Conservation (phyloP, 2,113 vertebrate genomes). For the Balaeniceps rex region DNA sequence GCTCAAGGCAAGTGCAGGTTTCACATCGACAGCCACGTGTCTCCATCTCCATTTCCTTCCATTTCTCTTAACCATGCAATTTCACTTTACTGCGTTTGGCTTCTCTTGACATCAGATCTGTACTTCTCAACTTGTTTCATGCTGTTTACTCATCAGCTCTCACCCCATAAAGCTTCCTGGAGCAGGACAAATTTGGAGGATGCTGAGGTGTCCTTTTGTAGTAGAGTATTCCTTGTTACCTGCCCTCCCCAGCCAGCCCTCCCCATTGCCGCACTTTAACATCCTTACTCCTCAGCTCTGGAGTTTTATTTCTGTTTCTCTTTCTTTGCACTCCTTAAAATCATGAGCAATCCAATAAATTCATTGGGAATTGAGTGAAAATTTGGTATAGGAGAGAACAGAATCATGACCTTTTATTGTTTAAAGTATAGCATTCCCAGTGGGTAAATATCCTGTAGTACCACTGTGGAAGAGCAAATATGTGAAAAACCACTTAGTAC, state of each 20-base stretch:
- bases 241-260: not conserved
- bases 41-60: not conserved
- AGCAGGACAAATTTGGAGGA: not conserved
- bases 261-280: not conserved
- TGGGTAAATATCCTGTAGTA: constrained; percentile 34
- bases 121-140: not conserved
- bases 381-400: not conserved
- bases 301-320: not conserved
- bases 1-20: not conserved
- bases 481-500: constrained; percentile 50
- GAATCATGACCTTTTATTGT: not conserved
- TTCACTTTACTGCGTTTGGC: not conserved
- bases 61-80: not conserved
- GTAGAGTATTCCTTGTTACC: not conserved
- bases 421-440: constrained; percentile 8
- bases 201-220: not conserved
- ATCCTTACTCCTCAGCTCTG: not conserved
- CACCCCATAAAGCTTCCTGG: not conserved
- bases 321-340: not conserved
- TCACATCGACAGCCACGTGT: not conserved
- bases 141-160: not conserved
- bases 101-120: not conserved
- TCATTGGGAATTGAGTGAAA: not conserved
- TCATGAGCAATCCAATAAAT: not conserved
- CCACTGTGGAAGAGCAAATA: constrained; percentile 34